Evolutionary conservation across 2,888 invertebrate genomes (phyloP), one percentile per base, ranked within the genome.

Genomic region (Perizoma affinitatum): DNA sequence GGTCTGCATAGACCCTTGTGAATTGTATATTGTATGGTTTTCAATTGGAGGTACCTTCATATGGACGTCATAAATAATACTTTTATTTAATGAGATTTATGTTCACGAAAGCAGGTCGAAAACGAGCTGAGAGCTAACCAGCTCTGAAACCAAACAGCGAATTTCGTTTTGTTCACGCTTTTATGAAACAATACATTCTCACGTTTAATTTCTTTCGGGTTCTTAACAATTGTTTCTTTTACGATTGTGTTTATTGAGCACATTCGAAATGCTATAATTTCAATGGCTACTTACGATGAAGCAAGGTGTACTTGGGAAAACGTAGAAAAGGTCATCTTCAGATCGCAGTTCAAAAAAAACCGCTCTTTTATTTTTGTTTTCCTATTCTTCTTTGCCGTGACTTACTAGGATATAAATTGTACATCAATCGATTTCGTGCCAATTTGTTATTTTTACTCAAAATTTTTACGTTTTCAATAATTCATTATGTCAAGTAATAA

Each of bases 121-220:
- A 91, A 91, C 90, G 91, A 91, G 76, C 88, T 85, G 88, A 84
- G 86, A 86, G 81, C 86, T 88, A 88, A 88, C 90, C 88, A 88
- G 86, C 83, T 83, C 63, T 63, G 55, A 55, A 63, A 49, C 63
- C 86, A 82, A 84, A 86, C 83, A 81, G 78, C 78, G 78, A 83
- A 87, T 87, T 86, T 88, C 80, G 83, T 89, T 89, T 90, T 86
- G 85, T 90, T 87, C 84, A 83, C 88, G 88, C 86, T 84, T 79
- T 79, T 86, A 87, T 85, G 88, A 86, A 91, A 92, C 92, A 91
- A 92, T 91, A 90, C 89, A 84, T 92, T 91, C 92, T 90, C 91
- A 90, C 91, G 89, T 92, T 90, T 90, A 90, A 91, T 92, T 91
- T 88, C 88, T 88, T 90, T 89, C 84, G 86, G 84, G 78, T 81